Base-by-base conservation (phyloP, 1,140 invertebrate species). In the Drosophila bocqueti region DNA sequence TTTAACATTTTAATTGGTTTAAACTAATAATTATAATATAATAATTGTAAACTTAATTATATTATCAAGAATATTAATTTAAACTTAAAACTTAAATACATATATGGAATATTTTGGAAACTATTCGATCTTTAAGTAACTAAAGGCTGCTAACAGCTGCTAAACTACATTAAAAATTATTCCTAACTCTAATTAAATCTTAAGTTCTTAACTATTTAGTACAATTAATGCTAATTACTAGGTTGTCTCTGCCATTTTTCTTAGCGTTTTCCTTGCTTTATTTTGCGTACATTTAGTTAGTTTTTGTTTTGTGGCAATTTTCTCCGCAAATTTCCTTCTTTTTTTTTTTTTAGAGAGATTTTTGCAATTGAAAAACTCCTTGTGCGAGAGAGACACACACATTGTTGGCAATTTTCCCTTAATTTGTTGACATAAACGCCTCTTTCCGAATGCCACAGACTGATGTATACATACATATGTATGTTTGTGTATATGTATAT, bases 391-490 rank as follows among this genome's bases (percentile, higher is more conserved):
- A 26, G 24, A 58, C 21, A 43, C 50, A 55, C 34, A 26, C 36
- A 60, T 52, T 50, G 79, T 65, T 73, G 79, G 62, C 73, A 77
- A 90, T 86, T 90, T 92, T 81, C 80, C 83, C 73, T 90, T 87
- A 92, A 92, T 92, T 92, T 92, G 90, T 84, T 87, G 85, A 91
- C 90, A 92, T 92, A 92, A 92, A 87, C 90, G 91, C 82, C 80
- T 90, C 82, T 85, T 68, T 46, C 26, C 15, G 5, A 8, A 36
- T 54, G 52, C 52, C 31, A 52, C 49, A 11, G 7, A 36, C 31
- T 21, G 15, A 29, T 10, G 3, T 3, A 2, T 10, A 9, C 2
- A 29, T 9, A 21, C 21, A 5, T 16, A 8, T 1, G 21, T 38
- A 24, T 55, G 6, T 55, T 3, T 55, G 16, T 24, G 29, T 31